Evolutionary conservation across 1,140 invertebrate species (phyloP).

Genomic region (Probaryconus sp.): DNA sequence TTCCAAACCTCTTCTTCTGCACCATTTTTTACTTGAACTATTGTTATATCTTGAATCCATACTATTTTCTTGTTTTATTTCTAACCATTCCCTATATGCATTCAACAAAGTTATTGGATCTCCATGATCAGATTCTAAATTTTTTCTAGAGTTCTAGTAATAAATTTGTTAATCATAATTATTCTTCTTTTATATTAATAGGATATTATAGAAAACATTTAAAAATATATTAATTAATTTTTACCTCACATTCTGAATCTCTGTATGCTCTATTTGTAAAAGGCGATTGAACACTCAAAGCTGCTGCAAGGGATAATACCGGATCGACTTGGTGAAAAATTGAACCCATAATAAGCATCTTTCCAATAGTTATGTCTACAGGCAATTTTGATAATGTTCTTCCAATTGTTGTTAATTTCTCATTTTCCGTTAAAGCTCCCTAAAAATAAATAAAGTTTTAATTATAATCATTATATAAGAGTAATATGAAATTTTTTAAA

Average conservation of each 20-base stretch:
- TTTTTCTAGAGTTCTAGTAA: slow-evolving; percentile 84
- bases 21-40: slow-evolving; percentile 87
- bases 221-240: slow-evolving; percentile 10
- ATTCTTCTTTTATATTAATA: no score
- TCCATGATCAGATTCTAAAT: slow-evolving; percentile 94
- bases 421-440: slow-evolving; percentile 89
- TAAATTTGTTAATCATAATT: no score
- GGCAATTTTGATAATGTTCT: slow-evolving; percentile 92
- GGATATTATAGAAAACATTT: no score
- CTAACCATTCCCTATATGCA: slow-evolving; percentile 93
- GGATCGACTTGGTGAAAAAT: slow-evolving; percentile 95
- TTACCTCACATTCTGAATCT: slow-evolving; percentile 89
- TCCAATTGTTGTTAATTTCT: slow-evolving; percentile 94
- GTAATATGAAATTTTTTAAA: slow-evolving; percentile 1
- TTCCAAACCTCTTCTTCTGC: slow-evolving; percentile 90
- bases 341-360: slow-evolving; percentile 96
- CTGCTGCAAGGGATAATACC: slow-evolving; percentile 93
- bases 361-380: slow-evolving; percentile 96
- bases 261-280: slow-evolving; percentile 93
- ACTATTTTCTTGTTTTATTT: slow-evolving; percentile 82
- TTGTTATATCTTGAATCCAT: slow-evolving; percentile 67
- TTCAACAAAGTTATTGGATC: slow-evolving; percentile 96
- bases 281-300: slow-evolving; percentile 94
- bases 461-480: slow-evolving; percentile 1
- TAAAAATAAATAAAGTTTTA: slow-evolving; percentile 73